These are phyloP conservation scores for Trematocara macrostoma DNA, from an alignment of 2,113 vertebrate genomes.

Conservation along the genomic window DNA sequence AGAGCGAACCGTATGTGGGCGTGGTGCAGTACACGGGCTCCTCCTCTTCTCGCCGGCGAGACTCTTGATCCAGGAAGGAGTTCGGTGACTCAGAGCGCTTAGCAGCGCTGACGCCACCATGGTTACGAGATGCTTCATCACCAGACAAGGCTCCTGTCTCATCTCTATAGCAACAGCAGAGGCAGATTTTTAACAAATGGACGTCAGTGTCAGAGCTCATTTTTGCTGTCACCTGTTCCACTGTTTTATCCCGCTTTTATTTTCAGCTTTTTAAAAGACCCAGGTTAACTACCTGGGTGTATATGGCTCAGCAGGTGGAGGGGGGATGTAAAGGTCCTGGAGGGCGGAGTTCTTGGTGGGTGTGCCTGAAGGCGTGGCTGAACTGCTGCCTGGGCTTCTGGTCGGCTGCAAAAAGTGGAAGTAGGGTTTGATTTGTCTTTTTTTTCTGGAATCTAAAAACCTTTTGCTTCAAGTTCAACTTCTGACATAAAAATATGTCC, in stretches of 20 bases:
- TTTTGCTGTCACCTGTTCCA: neutral
- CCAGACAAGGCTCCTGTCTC: conserved; percentile 85
- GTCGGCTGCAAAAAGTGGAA: conserved; percentile 78
- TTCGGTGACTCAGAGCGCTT: conserved; percentile 97
- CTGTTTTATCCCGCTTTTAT: neutral
- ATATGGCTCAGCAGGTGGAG: conserved; percentile 92
- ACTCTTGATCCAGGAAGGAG: conserved; percentile 97
- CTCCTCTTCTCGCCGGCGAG: conserved; percentile 88
- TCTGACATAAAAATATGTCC: neutral
- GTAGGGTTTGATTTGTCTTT: neutral
- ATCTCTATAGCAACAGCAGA: conserved; percentile 75
- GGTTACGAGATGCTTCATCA: conserved; percentile 84
- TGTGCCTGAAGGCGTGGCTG: conserved; percentile 90
- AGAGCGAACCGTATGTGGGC: conserved; percentile 84
- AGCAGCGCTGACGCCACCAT: conserved; percentile 79
- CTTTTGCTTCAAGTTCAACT: neutral
- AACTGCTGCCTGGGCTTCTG: conserved; percentile 93
- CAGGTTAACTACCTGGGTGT: conserved; percentile 80
- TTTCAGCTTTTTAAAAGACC: neutral
- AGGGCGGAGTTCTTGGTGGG: conserved; percentile 95
- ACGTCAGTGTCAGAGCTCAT: neutral
- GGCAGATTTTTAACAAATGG: neutral
- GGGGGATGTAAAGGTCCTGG: conserved; percentile 95
- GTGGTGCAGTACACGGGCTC: conserved; percentile 95
- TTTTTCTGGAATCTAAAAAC: neutral